Evolutionary conservation across 2,888 invertebrate species (phyloP), one percentile per base, ranked within the genome.

Genomic region (Tachina grossa): DNA sequence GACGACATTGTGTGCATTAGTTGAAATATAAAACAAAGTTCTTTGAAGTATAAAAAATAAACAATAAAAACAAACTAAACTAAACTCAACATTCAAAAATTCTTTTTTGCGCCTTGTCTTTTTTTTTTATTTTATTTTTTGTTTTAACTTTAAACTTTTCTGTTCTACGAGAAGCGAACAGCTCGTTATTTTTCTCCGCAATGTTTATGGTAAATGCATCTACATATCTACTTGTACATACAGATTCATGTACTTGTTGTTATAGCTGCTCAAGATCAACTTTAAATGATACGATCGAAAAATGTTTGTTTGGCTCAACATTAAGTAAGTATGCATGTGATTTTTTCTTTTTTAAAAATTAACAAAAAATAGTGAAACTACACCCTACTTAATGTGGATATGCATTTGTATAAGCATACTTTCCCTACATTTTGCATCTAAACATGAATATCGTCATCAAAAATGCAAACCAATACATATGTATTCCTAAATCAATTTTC

Each of bases 171-270:
- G 43, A 22, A 51, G 19, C 14, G 19, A 39, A 49, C 31, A 51
- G 19, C 43, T 71, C 59, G 45, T 71, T 49, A 57, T 45, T 65
- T 65, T 63, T 61, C 41, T 14, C 19, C 16, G 47, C 57, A 69
- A 51, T 76, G 14, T 76, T 82, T 55, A 69, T 69, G 82, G 69
- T 57, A 69, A 69, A 76, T 76, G 71, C 71, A 83, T 57, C 51
- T 49, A 71, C 4, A 4, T 31, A 31, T 31, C 31, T 31, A 31
- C 82, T 76, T 47, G 59, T 39, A 51, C 49, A 57, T 22, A 55
- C 10, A 72, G 39, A 71, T n/a, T 22, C 39, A 3, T 31, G 43
- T 19, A 53, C 47, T 61, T 59, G 57, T 68, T 68, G 75, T 53
- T 76, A 45, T 47, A 63, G 53, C 71, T 55, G 53, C 71, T 55